These are phyloP conservation scores for Mallotus villosus DNA, from an alignment of 2,797 vertebrate genomes.

Conservation along the genomic window DNA sequence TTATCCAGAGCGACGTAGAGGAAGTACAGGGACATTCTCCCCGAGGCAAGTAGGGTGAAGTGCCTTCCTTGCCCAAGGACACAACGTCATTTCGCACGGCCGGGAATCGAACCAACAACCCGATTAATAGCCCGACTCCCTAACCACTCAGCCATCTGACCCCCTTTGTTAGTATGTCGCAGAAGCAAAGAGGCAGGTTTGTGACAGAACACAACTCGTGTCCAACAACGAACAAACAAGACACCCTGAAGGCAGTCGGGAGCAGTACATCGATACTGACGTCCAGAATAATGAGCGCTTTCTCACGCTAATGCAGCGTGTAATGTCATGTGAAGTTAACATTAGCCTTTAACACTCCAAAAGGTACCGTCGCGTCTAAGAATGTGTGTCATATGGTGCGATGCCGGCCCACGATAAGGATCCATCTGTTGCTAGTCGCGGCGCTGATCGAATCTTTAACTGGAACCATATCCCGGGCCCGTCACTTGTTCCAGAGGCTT, in stretches of 20 bases:
- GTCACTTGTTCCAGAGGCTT: slow-evolving; percentile 53
- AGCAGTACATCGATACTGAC: slow-evolving; percentile 21
- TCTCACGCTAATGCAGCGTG: slow-evolving; percentile 50
- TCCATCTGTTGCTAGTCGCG: slow-evolving; percentile 75
- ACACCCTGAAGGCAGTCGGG: slow-evolving; percentile 6
- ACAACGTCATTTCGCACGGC: too few species aligned
- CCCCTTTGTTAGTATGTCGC: too few species aligned
- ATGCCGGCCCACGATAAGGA: slow-evolving; percentile 76
- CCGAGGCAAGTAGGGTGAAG: too few species aligned
- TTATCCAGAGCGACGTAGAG: too few species aligned
- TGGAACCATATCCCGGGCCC: slow-evolving; percentile 32
- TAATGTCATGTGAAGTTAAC: slow-evolving; percentile 67
- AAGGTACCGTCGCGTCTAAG: slow-evolving; percentile 76
- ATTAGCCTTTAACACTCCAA: slow-evolving; percentile 62
- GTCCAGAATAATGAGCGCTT: slow-evolving; percentile 27
- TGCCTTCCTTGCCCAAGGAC: too few species aligned
- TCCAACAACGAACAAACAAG: slow-evolving; percentile 15
- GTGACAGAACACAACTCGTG: slow-evolving; percentile 44
- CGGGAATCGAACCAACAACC: too few species aligned
- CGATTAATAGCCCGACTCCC: too few species aligned
- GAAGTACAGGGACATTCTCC: too few species aligned
- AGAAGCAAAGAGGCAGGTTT: slow-evolving; percentile 38
- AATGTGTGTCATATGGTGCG: slow-evolving; percentile 65
- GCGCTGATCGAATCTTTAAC: slow-evolving; percentile 54
- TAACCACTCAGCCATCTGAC: too few species aligned